phyloP scores from a whole-genome alignment of 1,140 invertebrate genomes.

The Drosophila neocordata region DNA sequence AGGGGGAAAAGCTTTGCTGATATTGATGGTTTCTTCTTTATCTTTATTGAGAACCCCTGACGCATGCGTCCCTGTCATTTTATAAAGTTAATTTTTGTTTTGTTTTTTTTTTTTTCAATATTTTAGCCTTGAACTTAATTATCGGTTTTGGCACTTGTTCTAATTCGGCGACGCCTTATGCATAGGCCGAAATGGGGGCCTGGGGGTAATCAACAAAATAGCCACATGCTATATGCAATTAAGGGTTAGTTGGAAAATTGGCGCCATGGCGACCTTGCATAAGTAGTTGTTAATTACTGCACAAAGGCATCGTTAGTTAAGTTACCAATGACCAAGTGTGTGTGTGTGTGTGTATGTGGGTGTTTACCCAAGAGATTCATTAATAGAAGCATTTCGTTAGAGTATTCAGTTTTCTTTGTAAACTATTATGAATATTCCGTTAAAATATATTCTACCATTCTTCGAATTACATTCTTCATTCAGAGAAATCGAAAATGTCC shows the following conservation, averaged over 20 bases:
- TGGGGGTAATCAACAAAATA: not conserved
- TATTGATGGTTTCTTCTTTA: not conserved
- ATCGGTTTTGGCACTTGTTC: conserved; percentile 34
- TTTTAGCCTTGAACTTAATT: conserved; percentile 46
- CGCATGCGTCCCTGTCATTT: conserved; percentile 7
- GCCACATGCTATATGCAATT: not conserved
- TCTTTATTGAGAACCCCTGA: not conserved
- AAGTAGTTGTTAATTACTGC: conserved; percentile 19
- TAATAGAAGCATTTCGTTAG: conserved; percentile 1
- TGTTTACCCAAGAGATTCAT: not conserved
- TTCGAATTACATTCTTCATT: conserved; percentile 7
- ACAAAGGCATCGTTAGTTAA: conserved; percentile 18
- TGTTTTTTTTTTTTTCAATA: not conserved
- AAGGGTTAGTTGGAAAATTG: conserved; percentile 21
- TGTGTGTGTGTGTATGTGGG: too few species aligned
- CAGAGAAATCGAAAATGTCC: conserved; percentile 14
- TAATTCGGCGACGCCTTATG: not conserved
- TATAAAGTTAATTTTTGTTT: conserved; percentile 6
- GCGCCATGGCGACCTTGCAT: not conserved
- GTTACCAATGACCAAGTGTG: not conserved
- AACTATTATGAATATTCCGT: not conserved
- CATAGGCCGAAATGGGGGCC: not conserved
- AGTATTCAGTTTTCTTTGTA: not conserved
- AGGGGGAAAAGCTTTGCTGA: not conserved
- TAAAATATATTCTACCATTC: not conserved